Evolutionary conservation across 2,888 invertebrate species (phyloP), one percentile per base, ranked within the genome.

Genomic region (Sminthurinus aureus): DNA sequence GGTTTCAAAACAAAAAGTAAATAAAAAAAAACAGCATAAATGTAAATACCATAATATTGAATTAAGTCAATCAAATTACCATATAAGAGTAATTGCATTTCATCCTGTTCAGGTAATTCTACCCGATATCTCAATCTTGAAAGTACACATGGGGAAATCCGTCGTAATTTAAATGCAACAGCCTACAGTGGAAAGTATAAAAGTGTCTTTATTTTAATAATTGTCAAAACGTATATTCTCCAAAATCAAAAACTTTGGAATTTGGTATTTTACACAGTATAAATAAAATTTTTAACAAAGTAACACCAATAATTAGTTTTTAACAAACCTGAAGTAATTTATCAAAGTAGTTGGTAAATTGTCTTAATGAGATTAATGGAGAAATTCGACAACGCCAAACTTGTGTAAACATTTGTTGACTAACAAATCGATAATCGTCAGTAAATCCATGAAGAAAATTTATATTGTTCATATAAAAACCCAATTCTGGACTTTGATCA

Each of bases 91-190:
- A 93, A 89, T 87, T 93, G 93, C 83, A 94, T 91, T 90, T 93
- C 93, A 89, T 94, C 94, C 84, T 95, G 94, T 90, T 98, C 97
- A 0, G 97, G 96, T 87, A 98, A 92, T 88, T 96, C 96, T 0
- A 98, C 93, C 85, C 94, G 93, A 90, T 97, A 96, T 89, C 93
- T 92, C 52, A 97, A 91, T 90, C 95, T 94, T 86, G 95, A 94
- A 22, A 98, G 91, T 20, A 96, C 95, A 90, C 96, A 96, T 0
- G 98, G 98, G 85, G 94, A 94, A 93, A 97, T 94, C 18, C 95
- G 93, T 15, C 98, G 93, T 89, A 98, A 92, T 91, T 98, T 98
- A 91, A 97, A 98, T 89, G 94, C 95, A 78, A 97, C 94, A 85
- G 94, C 94, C 92, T 94, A 93, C 51, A 94, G 89, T 69, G 52